Evolutionary conservation across 1,140 invertebrate species (phyloP).

Genomic region (Ruditapes philippinarum): DNA sequence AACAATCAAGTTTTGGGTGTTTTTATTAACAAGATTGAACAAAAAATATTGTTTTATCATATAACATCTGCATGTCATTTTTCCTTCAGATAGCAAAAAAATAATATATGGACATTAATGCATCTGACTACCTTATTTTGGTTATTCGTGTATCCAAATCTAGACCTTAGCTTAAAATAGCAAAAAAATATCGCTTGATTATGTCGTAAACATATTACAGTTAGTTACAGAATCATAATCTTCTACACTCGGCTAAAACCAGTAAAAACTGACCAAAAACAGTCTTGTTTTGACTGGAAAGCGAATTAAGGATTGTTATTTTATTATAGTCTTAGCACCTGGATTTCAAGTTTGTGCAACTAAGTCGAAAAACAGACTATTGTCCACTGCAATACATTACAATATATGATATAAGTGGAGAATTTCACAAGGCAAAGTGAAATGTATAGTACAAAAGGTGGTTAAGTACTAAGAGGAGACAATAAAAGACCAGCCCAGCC

Average conservation of each 20-base stretch:
- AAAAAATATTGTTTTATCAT: no score
- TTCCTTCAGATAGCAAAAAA: no score
- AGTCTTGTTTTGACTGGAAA: constrained; percentile 40
- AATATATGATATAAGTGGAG: neutral
- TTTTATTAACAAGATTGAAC: no score
- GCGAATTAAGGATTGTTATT: neutral
- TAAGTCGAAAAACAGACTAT: neutral
- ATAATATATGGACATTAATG: no score
- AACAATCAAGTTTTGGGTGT: no score
- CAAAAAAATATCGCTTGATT: no score
- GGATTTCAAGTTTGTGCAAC: neutral
- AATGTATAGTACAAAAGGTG: neutral
- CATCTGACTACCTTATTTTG: no score
- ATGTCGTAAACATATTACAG: no score
- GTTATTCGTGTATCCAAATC: no score
- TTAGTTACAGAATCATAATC: no score
- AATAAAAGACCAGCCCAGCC: neutral
- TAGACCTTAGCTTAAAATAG: no score
- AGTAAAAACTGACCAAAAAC: neutral
- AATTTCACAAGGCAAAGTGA: constrained; percentile 7
- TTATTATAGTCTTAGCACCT: neutral
- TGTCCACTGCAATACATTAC: neutral
- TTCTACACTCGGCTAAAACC: neutral
- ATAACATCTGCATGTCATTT: no score
- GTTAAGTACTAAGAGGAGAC: neutral